Evolutionary conservation across 2,888 invertebrate genomes (phyloP), one percentile per base, ranked within the genome.

Genomic region (Diadegma fenestrale): DNA sequence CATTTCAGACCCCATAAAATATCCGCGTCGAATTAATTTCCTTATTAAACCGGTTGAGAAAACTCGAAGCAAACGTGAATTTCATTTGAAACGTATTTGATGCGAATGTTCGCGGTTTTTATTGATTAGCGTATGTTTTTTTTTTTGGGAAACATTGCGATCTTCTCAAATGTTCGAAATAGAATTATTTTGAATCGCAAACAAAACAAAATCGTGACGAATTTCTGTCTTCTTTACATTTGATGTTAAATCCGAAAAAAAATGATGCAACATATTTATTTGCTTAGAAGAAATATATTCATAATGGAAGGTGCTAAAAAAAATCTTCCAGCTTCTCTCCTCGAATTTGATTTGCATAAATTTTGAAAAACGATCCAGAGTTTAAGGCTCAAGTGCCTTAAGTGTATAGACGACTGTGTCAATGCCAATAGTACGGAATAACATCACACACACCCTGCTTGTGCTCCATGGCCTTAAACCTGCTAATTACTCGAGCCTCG

Each of bases 401-500:
- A 26, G 72, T 8, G 26, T 43, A 33, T 30, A 17, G 19, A 33
- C 30, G 22, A 19, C 14, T 45, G 26, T 54, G 51, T 26, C 41
- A 54, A 71, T 43, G 64, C 8, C 41, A 30, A 43, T 64, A 10
- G 66, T 66, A 41, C 8, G n/a, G 10, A n/a, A 22, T 72, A 63
- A 19, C 17, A 17, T 51, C 3, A 33, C 14, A 61, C 48, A 54
- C 48, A 54, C 63, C 69, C 41, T 22, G 63, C 58, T 26, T n/a
- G 12, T 54, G 30, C 33, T 61, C 69, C 69, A 41, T 48, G 80
- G 78, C 78, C 69, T 77, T 77, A 84, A 77, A 81, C 84, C 78
- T 64, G 81, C 81, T 85, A 85, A 85, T 81, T 78, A 85, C 72
- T 78, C 66, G 64, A 48, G 68, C 33, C 68, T 37, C 51, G 63